Evolutionary conservation across 2,797 vertebrate species (phyloP), one percentile per base, ranked within the genome.

Genomic region (Tadarida brasiliensis): DNA sequence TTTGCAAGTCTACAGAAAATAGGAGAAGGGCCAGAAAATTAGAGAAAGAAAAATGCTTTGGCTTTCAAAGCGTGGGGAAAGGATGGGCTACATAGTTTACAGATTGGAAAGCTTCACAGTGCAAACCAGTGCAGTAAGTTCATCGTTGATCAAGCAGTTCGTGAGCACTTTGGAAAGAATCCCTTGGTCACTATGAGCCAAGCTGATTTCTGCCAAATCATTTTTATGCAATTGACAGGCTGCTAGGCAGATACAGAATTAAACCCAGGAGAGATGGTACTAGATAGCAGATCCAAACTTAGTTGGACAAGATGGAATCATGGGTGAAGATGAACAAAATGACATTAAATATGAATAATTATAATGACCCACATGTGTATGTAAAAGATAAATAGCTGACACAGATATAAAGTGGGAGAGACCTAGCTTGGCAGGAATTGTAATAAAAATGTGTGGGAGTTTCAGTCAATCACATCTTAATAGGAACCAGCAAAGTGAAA

Each of bases 131-230:
- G 51, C n/a, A 89, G 0, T 59, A 78, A 95, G 12, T 83, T 86
- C 14, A 54, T 35, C 3, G 30, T 20, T 39, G 84, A 80, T 57
- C 51, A 63, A 94, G 11, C 22, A 71, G 24, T 54, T 94, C 76
- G 44, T 85, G 28, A 83, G 57, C 22, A 92, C 87, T 95, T 88
- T 7, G 16, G n/a, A 88, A 96, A 94, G 7, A 84, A 95, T 47
- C 26, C 3, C 33, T 44, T 65, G 11, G 63, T 83, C 39, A 30
- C 30, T 67, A 77, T 14, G 44, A 87, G n/a, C 35, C 51, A 67
- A 26, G 9, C 28, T 67, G n/a, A 86, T 80, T 80, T 90, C 49
- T 90, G 30, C 15, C 77, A 93, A 73, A 67, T 77, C 59, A 90
- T 39, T 57, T 30, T 70, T 82, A 87, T 70, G 20, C 61, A 81